Conservation (phyloP, 1,140 invertebrate species). For the Araneus ventricosus region DNA sequence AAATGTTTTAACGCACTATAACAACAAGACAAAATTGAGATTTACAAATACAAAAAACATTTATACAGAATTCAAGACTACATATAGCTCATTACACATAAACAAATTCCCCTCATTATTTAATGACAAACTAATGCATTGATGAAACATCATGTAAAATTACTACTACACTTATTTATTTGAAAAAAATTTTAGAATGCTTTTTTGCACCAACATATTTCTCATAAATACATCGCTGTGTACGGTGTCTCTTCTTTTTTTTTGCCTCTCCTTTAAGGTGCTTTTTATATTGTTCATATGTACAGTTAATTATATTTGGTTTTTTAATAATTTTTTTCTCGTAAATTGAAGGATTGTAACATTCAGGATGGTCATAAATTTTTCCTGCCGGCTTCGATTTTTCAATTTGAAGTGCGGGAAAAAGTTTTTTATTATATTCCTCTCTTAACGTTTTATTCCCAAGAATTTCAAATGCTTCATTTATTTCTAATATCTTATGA, state of each 20-base stretch:
- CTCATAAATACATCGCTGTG: neutral
- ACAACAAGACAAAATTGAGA: too few relatives aligned
- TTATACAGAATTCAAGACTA: too few relatives aligned
- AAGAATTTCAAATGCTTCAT: conserved; percentile 91
- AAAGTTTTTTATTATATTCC: conserved; percentile 88
- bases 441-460: conserved; percentile 87
- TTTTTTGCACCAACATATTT: neutral
- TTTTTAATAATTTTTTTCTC: neutral
- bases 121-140: too few relatives aligned
- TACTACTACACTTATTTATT: neutral
- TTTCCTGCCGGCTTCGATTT: neutral
- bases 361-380: conserved; percentile 58
- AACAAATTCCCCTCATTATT: too few relatives aligned
- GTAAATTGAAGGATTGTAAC: conserved; percentile 3
- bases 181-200: neutral
- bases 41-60: too few relatives aligned
- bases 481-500: conserved; percentile 88
- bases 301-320: neutral
- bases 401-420: conserved; percentile 42
- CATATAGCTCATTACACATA: too few relatives aligned
- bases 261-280: conserved; percentile 38
- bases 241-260: conserved; percentile 8
- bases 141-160: too few relatives aligned
- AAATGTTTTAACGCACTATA: too few relatives aligned
- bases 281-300: conserved; percentile 43